Percentiles rank a stretch among this genome's conserved stretches.
Conservation (phyloP, 2,113 vertebrate species). For the Odobenus rosmarus region DNA sequence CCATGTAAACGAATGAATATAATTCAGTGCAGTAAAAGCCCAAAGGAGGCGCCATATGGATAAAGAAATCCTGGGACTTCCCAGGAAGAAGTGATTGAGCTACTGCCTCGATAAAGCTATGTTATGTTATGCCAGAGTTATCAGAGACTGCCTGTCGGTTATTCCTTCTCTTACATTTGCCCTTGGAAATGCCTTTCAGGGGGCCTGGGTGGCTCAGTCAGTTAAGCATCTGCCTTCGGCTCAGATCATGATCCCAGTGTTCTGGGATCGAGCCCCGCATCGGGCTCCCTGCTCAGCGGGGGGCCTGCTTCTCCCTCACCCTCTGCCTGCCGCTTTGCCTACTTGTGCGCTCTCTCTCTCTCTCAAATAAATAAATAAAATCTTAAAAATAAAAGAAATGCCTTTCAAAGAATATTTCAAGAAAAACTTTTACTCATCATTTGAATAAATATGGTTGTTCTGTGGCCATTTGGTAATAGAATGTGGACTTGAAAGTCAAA, state of each 20-base stretch:
- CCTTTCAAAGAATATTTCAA: background rate
- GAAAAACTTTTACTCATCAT: background rate
- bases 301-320: no score
- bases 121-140: background rate
- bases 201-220: no score
- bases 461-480: conserved; percentile 1
- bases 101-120: background rate
- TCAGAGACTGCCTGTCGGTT: background rate
- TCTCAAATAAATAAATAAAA: no score
- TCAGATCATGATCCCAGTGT: no score
- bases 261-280: no score
- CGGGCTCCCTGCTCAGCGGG: no score
- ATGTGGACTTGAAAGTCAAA: conserved; percentile 18
- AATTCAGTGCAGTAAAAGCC: background rate
- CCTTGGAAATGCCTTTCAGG: background rate
- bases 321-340: no score
- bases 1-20: background rate
- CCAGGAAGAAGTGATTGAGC: background rate
- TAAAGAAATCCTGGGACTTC: background rate
- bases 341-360: no score
- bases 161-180: background rate
- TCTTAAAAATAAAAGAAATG: background rate
- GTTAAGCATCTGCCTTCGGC: no score
- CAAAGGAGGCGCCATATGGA: background rate
- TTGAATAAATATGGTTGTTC: background rate